phyloP scores from a whole-genome alignment of 2,113 vertebrate genomes.

The Siniperca knerii region DNA sequence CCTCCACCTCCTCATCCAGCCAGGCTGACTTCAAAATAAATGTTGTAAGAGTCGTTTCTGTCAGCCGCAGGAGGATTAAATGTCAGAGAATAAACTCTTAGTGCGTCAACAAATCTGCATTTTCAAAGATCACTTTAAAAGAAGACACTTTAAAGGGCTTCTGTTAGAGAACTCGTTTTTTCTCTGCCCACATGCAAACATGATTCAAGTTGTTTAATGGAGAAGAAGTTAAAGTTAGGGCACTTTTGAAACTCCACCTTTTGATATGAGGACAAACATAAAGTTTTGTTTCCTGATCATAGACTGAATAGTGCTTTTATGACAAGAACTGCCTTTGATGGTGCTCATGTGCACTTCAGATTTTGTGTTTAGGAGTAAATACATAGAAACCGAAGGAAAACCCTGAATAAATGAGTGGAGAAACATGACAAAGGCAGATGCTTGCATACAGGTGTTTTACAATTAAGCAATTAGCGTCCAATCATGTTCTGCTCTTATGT shows the following conservation, averaged over 20 bases:
- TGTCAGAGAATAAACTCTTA: conserved; percentile 38
- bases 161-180: background rate
- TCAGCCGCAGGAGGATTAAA: conserved; percentile 43
- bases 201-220: background rate
- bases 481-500: background rate
- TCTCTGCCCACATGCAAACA: conserved; percentile 36
- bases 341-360: too few relatives aligned
- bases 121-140: conserved; percentile 40
- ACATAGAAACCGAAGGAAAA: too few relatives aligned
- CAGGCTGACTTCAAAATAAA: conserved; percentile 25
- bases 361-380: background rate
- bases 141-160: conserved; percentile 3
- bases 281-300: background rate
- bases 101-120: conserved; percentile 39
- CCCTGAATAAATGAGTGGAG: too few relatives aligned
- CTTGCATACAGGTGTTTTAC: too few relatives aligned
- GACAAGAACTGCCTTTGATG: too few relatives aligned
- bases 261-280: background rate
- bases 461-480: background rate
- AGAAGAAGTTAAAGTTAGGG: background rate
- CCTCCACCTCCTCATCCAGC: conserved; percentile 54
- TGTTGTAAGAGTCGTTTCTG: background rate
- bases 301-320: background rate
- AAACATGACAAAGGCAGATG: too few relatives aligned
- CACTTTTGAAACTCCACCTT: background rate